Base-by-base conservation (phyloP, 1,140 invertebrate species). In the Drosophila ogumai region DNA sequence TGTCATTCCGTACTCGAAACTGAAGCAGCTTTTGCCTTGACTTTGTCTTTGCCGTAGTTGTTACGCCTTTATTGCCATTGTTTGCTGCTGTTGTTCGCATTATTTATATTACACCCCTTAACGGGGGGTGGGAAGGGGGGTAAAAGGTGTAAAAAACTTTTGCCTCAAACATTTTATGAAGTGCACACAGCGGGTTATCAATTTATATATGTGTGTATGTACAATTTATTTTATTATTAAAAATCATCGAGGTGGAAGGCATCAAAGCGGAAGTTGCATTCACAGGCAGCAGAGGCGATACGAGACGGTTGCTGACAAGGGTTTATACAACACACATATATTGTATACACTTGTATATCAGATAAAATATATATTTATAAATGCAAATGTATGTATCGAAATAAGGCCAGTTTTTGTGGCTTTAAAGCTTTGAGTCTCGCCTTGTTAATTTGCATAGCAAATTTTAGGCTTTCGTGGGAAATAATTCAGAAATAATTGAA, bases 161-260 rank as follows among this genome's bases (percentile, higher is more conserved):
- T 50, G 3, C n/a, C 19, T 38, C 32, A 34, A 52, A 52, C 61
- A 55, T 65, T 86, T 86, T 86, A 86, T 87, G 82, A 87, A 86
- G 82, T 87, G 82, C 71, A 60, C 82, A 63, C 82, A 79, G 79
- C 82, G 61, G 71, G 82, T 57, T 75, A 72, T 82, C 82, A 85
- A 85, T 85, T 86, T 80, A 73, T 57, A n/a, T 52, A 17, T 19
- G 31, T 22, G 32, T n/a, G 6, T 8, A 6, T 44, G 44, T 60
- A 28, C 57, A 43, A 64, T 64, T 71, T 43, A 38, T 60, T 73
- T 74, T 68, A 77, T 82, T 56, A 68, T 80, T 80, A 81, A 82
- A 85, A 75, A 54, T 59, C 82, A 86, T 47, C 79, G 82, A 79
- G 69, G 64, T 68, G 82, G 81, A 56, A 64, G 69, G 69, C 71